Conservation (phyloP, 2,113 vertebrate species). For the Ovibos moschatus region DNA sequence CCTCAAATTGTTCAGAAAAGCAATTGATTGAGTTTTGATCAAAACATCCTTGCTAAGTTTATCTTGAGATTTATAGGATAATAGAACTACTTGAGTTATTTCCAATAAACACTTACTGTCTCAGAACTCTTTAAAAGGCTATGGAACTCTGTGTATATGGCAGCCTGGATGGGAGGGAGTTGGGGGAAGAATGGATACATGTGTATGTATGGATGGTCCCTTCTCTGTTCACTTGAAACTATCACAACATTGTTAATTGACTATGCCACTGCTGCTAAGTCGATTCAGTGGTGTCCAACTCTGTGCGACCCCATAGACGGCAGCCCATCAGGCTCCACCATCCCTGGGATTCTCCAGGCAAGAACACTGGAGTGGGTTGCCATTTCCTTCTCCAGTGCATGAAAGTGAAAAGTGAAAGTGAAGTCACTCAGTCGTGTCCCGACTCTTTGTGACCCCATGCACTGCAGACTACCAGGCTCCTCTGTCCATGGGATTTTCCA, state of each 20-base stretch:
- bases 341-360: background rate
- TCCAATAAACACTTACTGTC: background rate
- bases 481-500: background rate
- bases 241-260: background rate
- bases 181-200: background rate
- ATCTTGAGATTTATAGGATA: constrained; percentile 5
- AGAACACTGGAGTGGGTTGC: background rate
- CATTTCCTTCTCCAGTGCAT: background rate
- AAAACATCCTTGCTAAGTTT: constrained; percentile 17
- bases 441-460: too few relatives aligned
- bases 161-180: background rate
- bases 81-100: background rate
- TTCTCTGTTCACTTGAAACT: background rate
- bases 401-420: too few relatives aligned
- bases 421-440: too few relatives aligned
- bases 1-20: background rate
- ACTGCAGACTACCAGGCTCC: too few relatives aligned
- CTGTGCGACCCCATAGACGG: background rate
- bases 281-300: background rate
- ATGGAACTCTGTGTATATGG: background rate
- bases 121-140: constrained; percentile 24
- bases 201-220: background rate
- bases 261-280: background rate
- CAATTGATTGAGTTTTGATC: background rate
- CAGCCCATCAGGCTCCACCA: fast-evolving